Evolutionary conservation across 2,888 invertebrate species (phyloP).

Genomic region (Acleris cristana): DNA sequence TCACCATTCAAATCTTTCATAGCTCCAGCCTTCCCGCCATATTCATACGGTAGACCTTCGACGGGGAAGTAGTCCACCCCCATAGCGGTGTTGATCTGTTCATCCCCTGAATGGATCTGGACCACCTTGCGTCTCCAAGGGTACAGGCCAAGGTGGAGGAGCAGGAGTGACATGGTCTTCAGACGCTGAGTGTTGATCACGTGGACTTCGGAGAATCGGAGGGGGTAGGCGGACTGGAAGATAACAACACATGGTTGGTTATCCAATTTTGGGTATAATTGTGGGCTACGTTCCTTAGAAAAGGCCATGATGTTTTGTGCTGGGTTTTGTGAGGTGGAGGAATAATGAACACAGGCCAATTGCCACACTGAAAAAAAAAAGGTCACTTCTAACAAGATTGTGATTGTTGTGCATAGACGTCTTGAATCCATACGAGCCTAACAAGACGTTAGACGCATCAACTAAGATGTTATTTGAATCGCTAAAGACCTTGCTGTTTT

Average conservation of each 20-base stretch:
- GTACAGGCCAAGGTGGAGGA: slow-evolving; percentile 72
- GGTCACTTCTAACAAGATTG: no score
- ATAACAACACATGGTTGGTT: background rate
- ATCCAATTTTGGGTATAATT: no score
- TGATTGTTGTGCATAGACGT: no score
- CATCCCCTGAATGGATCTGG: slow-evolving; percentile 62
- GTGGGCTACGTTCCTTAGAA: no score
- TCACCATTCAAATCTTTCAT: slow-evolving; percentile 88
- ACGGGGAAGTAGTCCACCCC: slow-evolving; percentile 86
- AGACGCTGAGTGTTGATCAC: slow-evolving; percentile 89
- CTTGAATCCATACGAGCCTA: no score
- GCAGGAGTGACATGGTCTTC: slow-evolving; percentile 88
- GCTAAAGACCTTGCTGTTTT: no score
- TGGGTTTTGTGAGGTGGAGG: no score
- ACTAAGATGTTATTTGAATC: no score
- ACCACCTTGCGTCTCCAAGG: slow-evolving; percentile 74
- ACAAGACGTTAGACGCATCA: no score
- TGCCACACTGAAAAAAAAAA: no score
- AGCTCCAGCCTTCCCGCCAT: slow-evolving; percentile 91
- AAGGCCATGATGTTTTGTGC: no score
- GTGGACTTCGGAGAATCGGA: slow-evolving; percentile 92
- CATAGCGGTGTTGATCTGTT: slow-evolving; percentile 64
- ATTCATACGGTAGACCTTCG: slow-evolving; percentile 91
- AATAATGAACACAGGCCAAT: no score
- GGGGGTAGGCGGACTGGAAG: slow-evolving; percentile 90